Evolutionary conservation across 2,888 invertebrate species (phyloP), one percentile per base, ranked within the genome.

Genomic region (Scotopteryx bipunctaria): DNA sequence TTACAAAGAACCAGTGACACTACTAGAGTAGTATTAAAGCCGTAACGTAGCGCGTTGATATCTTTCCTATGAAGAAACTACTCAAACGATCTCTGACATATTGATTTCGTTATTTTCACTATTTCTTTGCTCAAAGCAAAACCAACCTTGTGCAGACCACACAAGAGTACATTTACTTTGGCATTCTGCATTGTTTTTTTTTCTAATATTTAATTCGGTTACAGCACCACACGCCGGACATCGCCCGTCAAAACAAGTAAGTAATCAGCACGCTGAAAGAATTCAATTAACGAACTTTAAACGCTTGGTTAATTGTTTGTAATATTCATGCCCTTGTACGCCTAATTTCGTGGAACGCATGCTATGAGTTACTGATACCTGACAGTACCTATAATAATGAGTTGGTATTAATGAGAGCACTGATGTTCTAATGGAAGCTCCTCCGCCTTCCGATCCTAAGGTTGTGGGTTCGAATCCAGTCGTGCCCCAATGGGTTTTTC

Each of bases 191-290:
- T n/a, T 5, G 5, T 23, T 6, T 2, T 6, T 4, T 23, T 23
- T 23, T 23, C n/a, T 23, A 45, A 33, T 17, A 21, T 6, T 32
- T 23, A 25, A 8, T 41, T 56, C 40, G 58, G 37, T 71, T 68
- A 9, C 67, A 78, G 78, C 66, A 61, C 15, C 65, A 61, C 33
- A 50, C 27, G 19, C 66, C 66, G 9, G 69, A 77, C 41, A 70
- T 77, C 6, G 67, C 67, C 40, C 68, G 62, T 32, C 78, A 78
- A 54, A 76, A 78, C 52, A 67, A 61, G 78, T 78, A 59, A 68
- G 64, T 59, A 46, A 52, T 3, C 3, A 15, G 4, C 8, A 23
- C 31, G 9, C 31, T 35, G 14, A 42, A 51, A 45, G 1, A 13
- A 46, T 2, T 15, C 17, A 25, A 25, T 33, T 17, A 17, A 19